These are phyloP conservation scores for Zygogramma bicolorata DNA, from an alignment of 2,888 invertebrate genomes.

Conservation along the genomic window DNA sequence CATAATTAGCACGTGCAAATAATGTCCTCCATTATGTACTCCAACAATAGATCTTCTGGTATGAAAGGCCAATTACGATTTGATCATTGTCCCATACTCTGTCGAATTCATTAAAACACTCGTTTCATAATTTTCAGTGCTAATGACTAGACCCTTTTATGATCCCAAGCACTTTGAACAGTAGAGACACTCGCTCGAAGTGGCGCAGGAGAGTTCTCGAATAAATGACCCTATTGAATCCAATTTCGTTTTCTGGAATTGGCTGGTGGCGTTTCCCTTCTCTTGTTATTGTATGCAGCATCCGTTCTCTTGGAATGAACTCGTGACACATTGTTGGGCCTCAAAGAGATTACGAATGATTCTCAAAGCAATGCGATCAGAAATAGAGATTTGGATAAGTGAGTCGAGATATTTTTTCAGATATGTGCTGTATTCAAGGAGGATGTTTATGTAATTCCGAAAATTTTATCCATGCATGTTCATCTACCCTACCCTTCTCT, in stretches of 20 bases:
- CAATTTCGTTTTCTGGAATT: background rate
- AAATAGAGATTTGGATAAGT: no score
- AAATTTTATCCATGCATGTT: no score
- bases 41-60: conserved; percentile 10
- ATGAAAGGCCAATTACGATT: conserved; percentile 15
- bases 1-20: conserved; percentile 16
- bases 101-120: conserved; percentile 10
- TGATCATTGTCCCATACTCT: background rate
- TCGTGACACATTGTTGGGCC: background rate
- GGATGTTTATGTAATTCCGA: no score
- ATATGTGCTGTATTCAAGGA: no score
- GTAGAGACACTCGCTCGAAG: background rate
- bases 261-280: background rate
- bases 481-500: no score
- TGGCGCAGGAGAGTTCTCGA: background rate
- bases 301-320: background rate
- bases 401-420: no score
- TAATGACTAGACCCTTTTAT: background rate
- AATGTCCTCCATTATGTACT: conserved; percentile 9
- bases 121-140: background rate
- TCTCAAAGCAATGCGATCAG: no score
- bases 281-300: background rate
- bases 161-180: background rate
- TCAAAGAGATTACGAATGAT: background rate
- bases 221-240: background rate